Conservation (phyloP, 2,888 invertebrate species). For the Drosophila setosimentum region DNA sequence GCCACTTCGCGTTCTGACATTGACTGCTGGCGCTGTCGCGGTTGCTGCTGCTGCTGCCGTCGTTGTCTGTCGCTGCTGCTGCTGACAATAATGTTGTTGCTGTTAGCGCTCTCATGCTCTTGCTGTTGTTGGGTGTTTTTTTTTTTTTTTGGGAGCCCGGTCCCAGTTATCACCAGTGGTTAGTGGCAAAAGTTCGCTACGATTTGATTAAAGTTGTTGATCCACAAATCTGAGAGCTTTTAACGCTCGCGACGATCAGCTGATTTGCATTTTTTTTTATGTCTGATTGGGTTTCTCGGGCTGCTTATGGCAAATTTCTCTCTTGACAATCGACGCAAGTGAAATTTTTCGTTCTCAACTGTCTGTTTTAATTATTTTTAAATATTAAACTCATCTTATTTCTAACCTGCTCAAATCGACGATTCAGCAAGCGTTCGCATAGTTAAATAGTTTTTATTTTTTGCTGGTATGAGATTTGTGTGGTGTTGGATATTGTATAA, state of each 20-base stretch:
- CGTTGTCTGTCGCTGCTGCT: constrained; percentile 17
- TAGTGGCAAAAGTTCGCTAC: constrained; percentile 34
- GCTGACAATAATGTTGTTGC: constrained; percentile 17
- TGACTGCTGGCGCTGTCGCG: constrained; percentile 55
- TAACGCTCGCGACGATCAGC: constrained; percentile 47
- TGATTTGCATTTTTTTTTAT: constrained; percentile 40
- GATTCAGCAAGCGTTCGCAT: constrained; percentile 3
- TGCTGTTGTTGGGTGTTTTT: constrained; percentile 35
- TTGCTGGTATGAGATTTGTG: background rate
- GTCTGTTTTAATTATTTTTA: background rate
- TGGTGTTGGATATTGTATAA: constrained; percentile 4
- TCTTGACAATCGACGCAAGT: background rate
- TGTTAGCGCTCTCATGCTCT: constrained; percentile 22
- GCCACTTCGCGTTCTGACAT: constrained; percentile 75
- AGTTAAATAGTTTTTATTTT: background rate
- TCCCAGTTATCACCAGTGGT: constrained; percentile 61
- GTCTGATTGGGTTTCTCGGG: background rate
- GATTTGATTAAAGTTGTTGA: constrained; percentile 48
- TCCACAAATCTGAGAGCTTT: constrained; percentile 35
- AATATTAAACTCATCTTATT: background rate
- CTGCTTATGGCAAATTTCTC: constrained; percentile 11
- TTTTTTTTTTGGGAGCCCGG: constrained; percentile 28
- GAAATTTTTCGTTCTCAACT: background rate
- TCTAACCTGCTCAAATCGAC: background rate
- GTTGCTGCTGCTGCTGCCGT: constrained; percentile 19